Evolutionary conservation across 2,888 invertebrate species (phyloP), one percentile per base, ranked within the genome.

Genomic region (Fragum whitleyi): DNA sequence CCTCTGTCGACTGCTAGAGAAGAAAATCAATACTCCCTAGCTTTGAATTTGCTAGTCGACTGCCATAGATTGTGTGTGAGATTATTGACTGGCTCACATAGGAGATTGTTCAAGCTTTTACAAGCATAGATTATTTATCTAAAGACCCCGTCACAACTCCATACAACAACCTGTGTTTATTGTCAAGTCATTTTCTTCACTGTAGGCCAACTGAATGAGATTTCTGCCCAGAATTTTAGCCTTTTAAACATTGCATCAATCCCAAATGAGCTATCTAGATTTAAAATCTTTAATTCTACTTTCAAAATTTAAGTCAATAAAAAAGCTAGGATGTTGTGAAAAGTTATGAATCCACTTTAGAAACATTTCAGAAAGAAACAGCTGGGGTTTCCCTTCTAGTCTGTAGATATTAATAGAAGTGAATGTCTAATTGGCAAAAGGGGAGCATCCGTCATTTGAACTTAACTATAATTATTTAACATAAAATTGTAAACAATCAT

Each of bases 31-130:
- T 82, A 82, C 72, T 74, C 62, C 62, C 62, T 28, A 32, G 29
- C 62, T 62, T 62, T 67, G 81, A 85, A 85, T 85, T 85, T 74
- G 85, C 81, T 77, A 85, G 85, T 59, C 78, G 78, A 74, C 84
- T 84, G 84, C 84, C 84, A 81, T 84, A 84, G 84, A 84, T 84
- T 84, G 84, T 84, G 84, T 84, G 84, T 78, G 74, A 84, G 84
- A 84, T 84, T 84, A 84, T 84, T 84, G 84, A 84, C 84, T 84
- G 71, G 74, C 78, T 81, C 76, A 68, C 79, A 77, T 79, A 84
- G 79, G 77, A 81, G 81, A 79, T 79, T 79, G 81, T 81, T 84
- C 81, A 81, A 84, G 79, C 84, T 76, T 81, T 81, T 74, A 79
- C 77, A 65, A 76, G 79, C 77, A 78, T 72, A 84, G 84, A 84